Percentiles rank a stretch among this genome's conserved stretches.
Conservation (phyloP, 2,888 invertebrate genomes). For the Colletes collaris region DNA sequence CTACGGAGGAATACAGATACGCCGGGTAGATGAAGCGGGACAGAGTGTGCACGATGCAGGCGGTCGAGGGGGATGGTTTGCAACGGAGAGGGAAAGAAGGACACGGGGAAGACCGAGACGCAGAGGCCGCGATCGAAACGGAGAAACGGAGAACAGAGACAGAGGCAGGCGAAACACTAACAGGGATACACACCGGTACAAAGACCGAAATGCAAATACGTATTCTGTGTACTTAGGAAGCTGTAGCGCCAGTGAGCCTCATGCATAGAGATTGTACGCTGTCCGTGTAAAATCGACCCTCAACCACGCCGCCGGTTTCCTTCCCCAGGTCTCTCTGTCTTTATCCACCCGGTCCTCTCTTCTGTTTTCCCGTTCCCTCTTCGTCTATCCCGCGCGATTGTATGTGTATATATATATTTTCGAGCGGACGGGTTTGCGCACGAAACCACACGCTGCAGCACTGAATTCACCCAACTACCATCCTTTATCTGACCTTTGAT, state of each 20-base stretch:
- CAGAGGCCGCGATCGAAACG: constrained; percentile 38
- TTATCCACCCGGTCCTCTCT: not conserved
- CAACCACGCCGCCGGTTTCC: constrained; percentile 55
- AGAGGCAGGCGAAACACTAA: constrained; percentile 62
- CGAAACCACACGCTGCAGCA: constrained; percentile 31
- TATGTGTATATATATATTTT: constrained; percentile 17
- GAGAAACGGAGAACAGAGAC: constrained; percentile 27
- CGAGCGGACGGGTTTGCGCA: constrained; percentile 22
- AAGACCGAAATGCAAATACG: constrained; percentile 82
- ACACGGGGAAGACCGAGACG: constrained; percentile 3
- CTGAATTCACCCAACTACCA: constrained; percentile 47
- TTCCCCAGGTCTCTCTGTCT: constrained; percentile 12
- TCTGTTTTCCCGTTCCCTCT: constrained; percentile 10
- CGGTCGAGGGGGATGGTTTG: not conserved
- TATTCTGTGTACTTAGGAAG: constrained; percentile 82
- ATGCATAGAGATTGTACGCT: constrained; percentile 82
- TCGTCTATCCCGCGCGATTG: not conserved
- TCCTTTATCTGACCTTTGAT: constrained; percentile 63
- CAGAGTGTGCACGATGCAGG: too few relatives aligned
- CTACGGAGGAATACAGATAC: constrained; percentile 22
- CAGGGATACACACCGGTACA: constrained; percentile 76
- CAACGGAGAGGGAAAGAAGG: constrained; percentile 2
- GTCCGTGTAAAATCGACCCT: constrained; percentile 78
- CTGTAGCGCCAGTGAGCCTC: constrained; percentile 80
- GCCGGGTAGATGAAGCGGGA: not conserved